These are phyloP conservation scores for Arge pagana DNA, from an alignment of 2,888 invertebrate species.

Conservation along the genomic window DNA sequence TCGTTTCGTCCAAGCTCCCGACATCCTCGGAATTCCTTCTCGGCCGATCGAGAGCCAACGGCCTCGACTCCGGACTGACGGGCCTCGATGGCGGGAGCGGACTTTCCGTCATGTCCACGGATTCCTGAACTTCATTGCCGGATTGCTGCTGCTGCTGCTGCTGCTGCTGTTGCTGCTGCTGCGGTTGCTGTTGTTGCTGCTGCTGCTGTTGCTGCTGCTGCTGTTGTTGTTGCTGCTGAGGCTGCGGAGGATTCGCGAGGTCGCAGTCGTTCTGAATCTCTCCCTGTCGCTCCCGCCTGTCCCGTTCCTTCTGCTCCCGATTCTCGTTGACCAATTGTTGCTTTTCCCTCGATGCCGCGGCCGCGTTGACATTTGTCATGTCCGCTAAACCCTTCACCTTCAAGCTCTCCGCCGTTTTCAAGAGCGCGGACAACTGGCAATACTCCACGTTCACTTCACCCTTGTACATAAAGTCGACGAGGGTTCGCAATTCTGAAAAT, in stretches of 20 bases:
- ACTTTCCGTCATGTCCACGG: conserved; percentile 47
- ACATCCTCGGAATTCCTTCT: conserved; percentile 53
- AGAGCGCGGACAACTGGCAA: conserved; percentile 86
- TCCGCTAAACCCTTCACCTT: conserved; percentile 93
- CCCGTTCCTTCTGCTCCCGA: conserved; percentile 31
- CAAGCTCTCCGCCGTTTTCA: conserved; percentile 90
- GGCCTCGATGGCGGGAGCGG: conserved; percentile 38
- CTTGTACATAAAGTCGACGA: conserved; percentile 96
- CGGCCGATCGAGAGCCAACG: conserved; percentile 52
- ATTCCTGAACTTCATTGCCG: conserved; percentile 45
- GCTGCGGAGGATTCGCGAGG: conserved; percentile 47
- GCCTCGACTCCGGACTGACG: conserved; percentile 57
- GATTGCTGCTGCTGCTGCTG: conserved; percentile 29
- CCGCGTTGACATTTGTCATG: conserved; percentile 82
- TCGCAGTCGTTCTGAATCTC: conserved; percentile 36
- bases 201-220: conserved; percentile 34
- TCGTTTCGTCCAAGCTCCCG: conserved; percentile 51
- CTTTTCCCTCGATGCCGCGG: conserved; percentile 58
- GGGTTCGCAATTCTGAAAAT: conserved; percentile 85
- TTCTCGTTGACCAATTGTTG: conserved; percentile 30
- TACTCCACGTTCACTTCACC: conserved; percentile 95
- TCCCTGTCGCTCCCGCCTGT: conserved; percentile 37
- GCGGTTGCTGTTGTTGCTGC: conserved; percentile 20
- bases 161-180: conserved; percentile 37
- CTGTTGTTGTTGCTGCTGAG: conserved; percentile 49